phyloP scores from a whole-genome alignment of 2,113 vertebrate genomes.

The Alosa alosa region DNA sequence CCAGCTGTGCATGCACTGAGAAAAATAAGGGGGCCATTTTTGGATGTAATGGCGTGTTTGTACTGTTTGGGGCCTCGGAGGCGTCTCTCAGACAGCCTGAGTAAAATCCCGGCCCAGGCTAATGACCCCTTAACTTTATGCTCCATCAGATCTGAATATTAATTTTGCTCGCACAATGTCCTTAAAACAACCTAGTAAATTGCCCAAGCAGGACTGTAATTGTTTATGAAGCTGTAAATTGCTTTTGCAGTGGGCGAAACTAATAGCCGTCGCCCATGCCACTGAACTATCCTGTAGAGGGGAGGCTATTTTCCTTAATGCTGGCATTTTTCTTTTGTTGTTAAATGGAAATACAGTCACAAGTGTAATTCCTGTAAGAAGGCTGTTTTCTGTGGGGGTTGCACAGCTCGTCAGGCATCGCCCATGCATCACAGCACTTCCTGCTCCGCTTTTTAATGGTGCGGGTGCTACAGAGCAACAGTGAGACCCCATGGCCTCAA shows the following conservation, averaged over 20 bases:
- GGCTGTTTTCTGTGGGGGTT: constrained; percentile 34
- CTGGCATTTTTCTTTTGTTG: constrained; percentile 51
- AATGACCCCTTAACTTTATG: constrained; percentile 53
- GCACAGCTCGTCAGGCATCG: constrained; percentile 34
- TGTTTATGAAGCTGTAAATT: constrained; percentile 59
- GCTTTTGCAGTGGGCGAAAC: constrained; percentile 55
- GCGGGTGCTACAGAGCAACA: constrained; percentile 36
- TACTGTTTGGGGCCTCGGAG: constrained; percentile 17
- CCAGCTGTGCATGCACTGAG: constrained; percentile 15
- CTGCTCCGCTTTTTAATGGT: constrained; percentile 44
- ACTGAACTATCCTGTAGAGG: constrained; percentile 47
- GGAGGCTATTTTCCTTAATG: constrained; percentile 51
- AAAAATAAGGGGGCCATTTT: constrained; percentile 20
- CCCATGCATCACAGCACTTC: constrained; percentile 47
- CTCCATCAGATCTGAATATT: constrained; percentile 49
- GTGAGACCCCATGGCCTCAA: constrained; percentile 28
- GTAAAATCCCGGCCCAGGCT: constrained; percentile 47
- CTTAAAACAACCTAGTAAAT: constrained; percentile 57
- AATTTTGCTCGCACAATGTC: constrained; percentile 51
- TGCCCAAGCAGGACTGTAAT: constrained; percentile 55
- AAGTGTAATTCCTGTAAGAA: constrained; percentile 44
- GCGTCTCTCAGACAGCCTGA: constrained; percentile 34
- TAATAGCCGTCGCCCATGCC: constrained; percentile 47
- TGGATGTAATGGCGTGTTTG: constrained; percentile 18
- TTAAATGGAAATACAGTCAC: constrained; percentile 49